Evolutionary conservation across 2,888 invertebrate genomes (phyloP).

Genomic region (Rhagophthalmus giganteus): DNA sequence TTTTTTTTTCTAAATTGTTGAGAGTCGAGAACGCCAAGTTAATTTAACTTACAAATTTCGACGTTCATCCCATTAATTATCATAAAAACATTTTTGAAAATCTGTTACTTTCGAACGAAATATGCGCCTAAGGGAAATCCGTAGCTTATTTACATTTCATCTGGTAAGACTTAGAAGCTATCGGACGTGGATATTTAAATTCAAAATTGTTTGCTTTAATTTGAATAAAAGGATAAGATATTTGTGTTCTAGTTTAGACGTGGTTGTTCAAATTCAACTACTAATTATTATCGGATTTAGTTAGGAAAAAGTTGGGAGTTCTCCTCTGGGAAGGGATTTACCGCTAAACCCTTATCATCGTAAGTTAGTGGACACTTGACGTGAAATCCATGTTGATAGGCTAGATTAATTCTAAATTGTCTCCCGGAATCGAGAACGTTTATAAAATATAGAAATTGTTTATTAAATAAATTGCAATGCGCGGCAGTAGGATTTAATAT

Average conservation of each 20-base stretch:
- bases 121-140: too few relatives aligned
- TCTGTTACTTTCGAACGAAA: too few relatives aligned
- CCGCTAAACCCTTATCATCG: not conserved
- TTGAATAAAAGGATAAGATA: not conserved
- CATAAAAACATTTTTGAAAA: too few relatives aligned
- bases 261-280: not conserved
- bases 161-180: too few relatives aligned
- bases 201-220: not conserved
- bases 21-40: too few relatives aligned
- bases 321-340: not conserved
- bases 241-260: not conserved
- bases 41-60: too few relatives aligned
- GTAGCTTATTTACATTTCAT: too few relatives aligned
- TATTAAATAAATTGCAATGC: constrained; percentile 9
- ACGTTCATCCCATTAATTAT: too few relatives aligned
- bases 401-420: not conserved
- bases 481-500: constrained; percentile 1
- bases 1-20: too few relatives aligned
- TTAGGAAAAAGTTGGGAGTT: not conserved
- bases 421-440: too few relatives aligned
- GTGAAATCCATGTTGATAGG: not conserved
- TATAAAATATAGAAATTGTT: not conserved
- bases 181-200: too few relatives aligned
- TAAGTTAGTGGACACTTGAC: constrained; percentile 1
- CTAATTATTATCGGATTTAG: too few relatives aligned